Base-by-base conservation (phyloP, 2,797 vertebrate genomes). In the Galago senegalensis region DNA sequence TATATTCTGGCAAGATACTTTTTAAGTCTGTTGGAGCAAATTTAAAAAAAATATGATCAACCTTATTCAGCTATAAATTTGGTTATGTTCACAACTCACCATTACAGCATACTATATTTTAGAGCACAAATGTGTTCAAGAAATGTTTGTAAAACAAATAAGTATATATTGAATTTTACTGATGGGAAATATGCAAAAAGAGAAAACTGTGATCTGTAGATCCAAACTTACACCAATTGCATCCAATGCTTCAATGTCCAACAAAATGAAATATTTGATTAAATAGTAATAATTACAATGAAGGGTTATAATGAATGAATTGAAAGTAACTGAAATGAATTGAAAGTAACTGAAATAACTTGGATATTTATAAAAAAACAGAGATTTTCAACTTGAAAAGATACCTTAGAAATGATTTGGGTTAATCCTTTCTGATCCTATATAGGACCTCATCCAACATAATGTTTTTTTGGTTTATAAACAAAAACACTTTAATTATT, bases 211-310 rank as follows among this genome's bases (percentile, higher is more conserved):
- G 60, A 67, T 60, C 37, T 56, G 12, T 14, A 81, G 43, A 37
- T 8, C 73, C 40, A 14, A 91, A 82, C 10, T 70, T 56, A 60
- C 20, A 65, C 25, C 89, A 87, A 96, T 87, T n/a, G 2, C 4
- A 67, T 12, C n/a, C 49, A 70, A 58, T 37, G 31, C 72, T 92
- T 94, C 90, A 61, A 96, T 93, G 69, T 91, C 72, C 70, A n/a
- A 77, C 11, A 63, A 23, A 85, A 85, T 25, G 37, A 85, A 37
- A 79, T 67, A 61, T 63, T 89, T 12, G 58, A 77, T 81, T 85
- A 96, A 92, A 72, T 85, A 93, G 70, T 87, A 92, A 86, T 31
- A 63, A 92, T 89, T 70, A 83, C 29, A 75, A 79, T 70, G 21
- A 93, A 89, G 93, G 9, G 27, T 56, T 80, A 73, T 16, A 79